Evolutionary conservation across 1,140 invertebrate genomes (phyloP).

Genomic region (Uloborus diversus): DNA sequence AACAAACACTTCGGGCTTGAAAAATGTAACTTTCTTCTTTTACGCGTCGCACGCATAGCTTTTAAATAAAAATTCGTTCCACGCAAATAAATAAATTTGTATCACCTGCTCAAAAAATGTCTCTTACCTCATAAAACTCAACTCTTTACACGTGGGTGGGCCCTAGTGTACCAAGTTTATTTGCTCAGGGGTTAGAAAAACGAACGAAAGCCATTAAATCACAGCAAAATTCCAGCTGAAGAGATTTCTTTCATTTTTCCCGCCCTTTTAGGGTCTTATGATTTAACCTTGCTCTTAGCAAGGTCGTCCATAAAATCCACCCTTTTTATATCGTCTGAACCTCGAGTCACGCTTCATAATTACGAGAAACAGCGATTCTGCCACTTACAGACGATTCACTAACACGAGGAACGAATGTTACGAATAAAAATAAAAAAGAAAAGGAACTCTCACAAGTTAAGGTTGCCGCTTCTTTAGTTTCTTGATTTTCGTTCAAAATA

Average conservation of each 20-base stretch:
- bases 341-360: constrained; percentile 15
- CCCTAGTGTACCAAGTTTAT: too few relatives aligned
- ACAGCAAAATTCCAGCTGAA: not conserved
- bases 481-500: not conserved
- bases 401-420: not conserved
- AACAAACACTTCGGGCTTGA: too few relatives aligned
- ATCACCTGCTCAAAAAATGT: too few relatives aligned
- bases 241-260: not conserved
- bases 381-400: not conserved
- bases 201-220: not conserved
- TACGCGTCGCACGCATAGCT: too few relatives aligned
- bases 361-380: constrained; percentile 1
- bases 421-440: not conserved
- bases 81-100: too few relatives aligned
- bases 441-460: not conserved
- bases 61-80: too few relatives aligned
- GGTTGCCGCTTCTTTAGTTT: not conserved
- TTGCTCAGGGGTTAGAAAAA: too few relatives aligned
- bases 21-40: too few relatives aligned
- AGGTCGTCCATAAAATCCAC: constrained; percentile 28
- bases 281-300: not conserved
- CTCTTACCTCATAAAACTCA: too few relatives aligned
- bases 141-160: not conserved
- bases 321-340: constrained; percentile 12
- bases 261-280: not conserved